Conservation (phyloP, 2,888 invertebrate species). For the Crioceris asparagi region DNA sequence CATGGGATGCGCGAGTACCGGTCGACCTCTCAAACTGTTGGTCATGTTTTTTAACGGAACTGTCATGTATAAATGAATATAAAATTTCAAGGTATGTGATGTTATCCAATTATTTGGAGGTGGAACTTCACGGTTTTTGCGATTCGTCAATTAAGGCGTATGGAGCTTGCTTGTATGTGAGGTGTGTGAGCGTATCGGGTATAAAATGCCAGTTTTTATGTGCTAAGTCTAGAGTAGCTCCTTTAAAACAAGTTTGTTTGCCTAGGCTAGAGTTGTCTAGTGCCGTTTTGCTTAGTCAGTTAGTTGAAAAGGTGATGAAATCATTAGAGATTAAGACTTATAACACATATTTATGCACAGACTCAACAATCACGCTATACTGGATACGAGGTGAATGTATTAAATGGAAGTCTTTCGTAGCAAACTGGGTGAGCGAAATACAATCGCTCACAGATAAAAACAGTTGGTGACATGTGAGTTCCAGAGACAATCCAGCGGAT, state of each 20-base stretch:
- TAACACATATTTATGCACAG: neutral
- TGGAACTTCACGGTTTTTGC: neutral
- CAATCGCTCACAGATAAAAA: neutral
- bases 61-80: too few species aligned
- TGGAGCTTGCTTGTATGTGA: conserved; percentile 1
- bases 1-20: too few species aligned
- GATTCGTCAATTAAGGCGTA: conserved; percentile 1
- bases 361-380: neutral
- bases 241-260: neutral
- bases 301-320: neutral
- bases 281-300: neutral
- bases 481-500: conserved; percentile 7
- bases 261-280: neutral
- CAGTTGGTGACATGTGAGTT: conserved; percentile 5
- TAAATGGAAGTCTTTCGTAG: too few species aligned
- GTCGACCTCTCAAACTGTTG: too few species aligned
- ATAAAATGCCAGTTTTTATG: neutral
- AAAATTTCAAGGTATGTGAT: too few species aligned
- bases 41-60: too few species aligned
- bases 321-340: neutral
- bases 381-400: too few species aligned
- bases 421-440: conserved; percentile 6
- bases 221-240: conserved; percentile 1
- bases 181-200: neutral
- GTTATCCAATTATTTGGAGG: neutral